Percentiles rank a stretch among this genome's conserved stretches.
phyloP scores from a whole-genome alignment of 1,140 invertebrate species.

The Carposina sasakii region DNA sequence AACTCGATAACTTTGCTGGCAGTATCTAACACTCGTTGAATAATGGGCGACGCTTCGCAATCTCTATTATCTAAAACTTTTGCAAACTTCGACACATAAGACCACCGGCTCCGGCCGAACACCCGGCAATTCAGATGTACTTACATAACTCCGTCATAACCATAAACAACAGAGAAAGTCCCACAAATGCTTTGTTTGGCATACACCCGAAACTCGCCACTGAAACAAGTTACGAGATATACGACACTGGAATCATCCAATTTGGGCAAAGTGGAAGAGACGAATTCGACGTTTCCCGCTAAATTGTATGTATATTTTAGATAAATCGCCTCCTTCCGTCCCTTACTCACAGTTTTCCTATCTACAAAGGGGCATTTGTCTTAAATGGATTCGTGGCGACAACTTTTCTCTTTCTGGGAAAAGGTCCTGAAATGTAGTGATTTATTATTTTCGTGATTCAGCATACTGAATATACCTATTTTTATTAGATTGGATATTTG shows the following conservation, averaged over 20 bases:
- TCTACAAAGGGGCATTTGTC: conserved; percentile 66
- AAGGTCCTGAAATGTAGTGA: conserved; percentile 36
- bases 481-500: too few relatives aligned
- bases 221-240: conserved; percentile 63
- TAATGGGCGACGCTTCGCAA: conserved; percentile 17
- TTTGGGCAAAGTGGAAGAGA: conserved; percentile 61
- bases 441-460: conserved; percentile 24
- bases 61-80: conserved; percentile 35
- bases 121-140: conserved; percentile 27
- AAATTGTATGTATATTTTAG: conserved; percentile 70
- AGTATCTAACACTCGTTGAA: conserved; percentile 9
- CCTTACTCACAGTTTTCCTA: conserved; percentile 57
- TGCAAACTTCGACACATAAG: conserved; percentile 32
- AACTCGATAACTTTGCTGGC: too few relatives aligned
- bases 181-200: conserved; percentile 48
- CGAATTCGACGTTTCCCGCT: conserved; percentile 61
- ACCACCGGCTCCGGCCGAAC: conserved; percentile 26
- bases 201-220: conserved; percentile 46
- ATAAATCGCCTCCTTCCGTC: conserved; percentile 65
- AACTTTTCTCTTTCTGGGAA: conserved; percentile 55
- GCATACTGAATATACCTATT: too few relatives aligned
- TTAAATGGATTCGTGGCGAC: conserved; percentile 49
- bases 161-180: conserved; percentile 46
- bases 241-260: conserved; percentile 61
- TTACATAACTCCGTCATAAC: conserved; percentile 38